Evolutionary conservation across 2,113 vertebrate genomes (phyloP).

Genomic region (Sinocyclocheilus anshuiensis): DNA sequence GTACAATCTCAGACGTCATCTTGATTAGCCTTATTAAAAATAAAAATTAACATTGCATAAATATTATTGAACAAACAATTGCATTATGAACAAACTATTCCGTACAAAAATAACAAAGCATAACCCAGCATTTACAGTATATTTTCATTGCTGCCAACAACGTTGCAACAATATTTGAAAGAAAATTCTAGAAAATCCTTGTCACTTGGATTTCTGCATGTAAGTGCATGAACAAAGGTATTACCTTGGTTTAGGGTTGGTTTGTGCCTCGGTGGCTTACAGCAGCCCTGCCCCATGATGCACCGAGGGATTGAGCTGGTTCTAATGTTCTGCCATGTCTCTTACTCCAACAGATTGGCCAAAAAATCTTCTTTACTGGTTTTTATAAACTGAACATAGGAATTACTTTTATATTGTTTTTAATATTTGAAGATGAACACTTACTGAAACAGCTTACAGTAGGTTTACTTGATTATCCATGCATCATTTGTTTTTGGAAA

Average conservation of each 20-base stretch:
- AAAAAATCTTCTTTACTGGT: no score
- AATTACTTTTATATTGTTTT: background rate
- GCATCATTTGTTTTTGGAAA: background rate
- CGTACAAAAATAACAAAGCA: background rate
- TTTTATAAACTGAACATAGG: no score
- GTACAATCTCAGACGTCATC: background rate
- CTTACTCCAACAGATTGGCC: background rate
- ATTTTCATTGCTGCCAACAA: background rate
- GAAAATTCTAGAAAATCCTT: background rate
- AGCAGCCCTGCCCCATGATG: constrained; percentile 76
- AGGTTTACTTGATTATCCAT: background rate
- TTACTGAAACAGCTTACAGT: background rate
- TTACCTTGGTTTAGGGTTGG: constrained; percentile 73
- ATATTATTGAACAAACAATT: no score
- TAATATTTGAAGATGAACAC: background rate
- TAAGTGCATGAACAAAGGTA: background rate
- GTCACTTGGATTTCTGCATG: constrained; percentile 39
- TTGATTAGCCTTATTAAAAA: background rate
- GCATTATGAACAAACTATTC: background rate
- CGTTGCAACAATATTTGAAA: background rate
- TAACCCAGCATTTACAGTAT: background rate
- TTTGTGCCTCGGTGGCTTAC: constrained; percentile 67
- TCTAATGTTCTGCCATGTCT: constrained; percentile 48
- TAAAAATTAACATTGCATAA: background rate
- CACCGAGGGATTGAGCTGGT: constrained; percentile 48